Evolutionary conservation across 2,113 vertebrate genomes (phyloP).

Genomic region (Actenoides lindsayi): DNA sequence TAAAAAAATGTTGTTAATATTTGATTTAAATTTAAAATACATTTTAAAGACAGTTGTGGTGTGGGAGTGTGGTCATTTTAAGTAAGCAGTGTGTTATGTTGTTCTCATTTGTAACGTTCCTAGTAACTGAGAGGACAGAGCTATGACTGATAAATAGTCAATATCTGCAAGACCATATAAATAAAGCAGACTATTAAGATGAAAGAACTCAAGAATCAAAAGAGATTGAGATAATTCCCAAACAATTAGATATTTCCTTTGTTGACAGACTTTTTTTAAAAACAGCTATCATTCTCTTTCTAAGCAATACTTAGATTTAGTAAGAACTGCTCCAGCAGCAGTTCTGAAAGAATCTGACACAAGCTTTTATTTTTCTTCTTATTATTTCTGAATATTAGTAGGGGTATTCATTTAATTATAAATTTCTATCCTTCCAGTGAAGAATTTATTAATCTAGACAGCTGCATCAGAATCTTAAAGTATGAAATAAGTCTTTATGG

Average conservation of each 20-base stretch:
- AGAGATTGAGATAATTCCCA: not conserved
- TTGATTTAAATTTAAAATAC: not conserved
- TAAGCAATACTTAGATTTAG: not conserved
- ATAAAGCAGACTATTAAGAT: constrained; percentile 2
- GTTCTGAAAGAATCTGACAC: not conserved
- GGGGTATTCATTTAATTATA: not conserved
- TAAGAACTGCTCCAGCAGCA: not conserved
- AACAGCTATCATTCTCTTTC: not conserved
- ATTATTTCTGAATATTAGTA: not conserved
- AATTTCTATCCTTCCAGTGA: not conserved
- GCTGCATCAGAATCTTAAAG: not conserved
- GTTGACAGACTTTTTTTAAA: not conserved
- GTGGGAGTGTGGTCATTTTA: constrained; percentile 20
- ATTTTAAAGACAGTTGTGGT: not conserved
- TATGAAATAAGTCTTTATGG: constrained; percentile 6
- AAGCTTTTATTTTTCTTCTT: not conserved
- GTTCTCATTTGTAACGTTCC: not conserved
- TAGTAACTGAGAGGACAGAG: not conserved
- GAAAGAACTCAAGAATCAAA: constrained; percentile 10
- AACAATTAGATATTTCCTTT: not conserved
- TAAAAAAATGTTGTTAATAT: not conserved
- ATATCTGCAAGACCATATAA: not conserved
- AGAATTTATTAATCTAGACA: not conserved
- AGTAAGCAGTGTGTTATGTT: constrained; percentile 1
- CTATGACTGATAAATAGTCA: constrained; percentile 20